A percentile compares a stretch with the other conserved stretches of the same genome.
phyloP scores from a whole-genome alignment of 2,888 invertebrate species.

The Autographa gamma region DNA sequence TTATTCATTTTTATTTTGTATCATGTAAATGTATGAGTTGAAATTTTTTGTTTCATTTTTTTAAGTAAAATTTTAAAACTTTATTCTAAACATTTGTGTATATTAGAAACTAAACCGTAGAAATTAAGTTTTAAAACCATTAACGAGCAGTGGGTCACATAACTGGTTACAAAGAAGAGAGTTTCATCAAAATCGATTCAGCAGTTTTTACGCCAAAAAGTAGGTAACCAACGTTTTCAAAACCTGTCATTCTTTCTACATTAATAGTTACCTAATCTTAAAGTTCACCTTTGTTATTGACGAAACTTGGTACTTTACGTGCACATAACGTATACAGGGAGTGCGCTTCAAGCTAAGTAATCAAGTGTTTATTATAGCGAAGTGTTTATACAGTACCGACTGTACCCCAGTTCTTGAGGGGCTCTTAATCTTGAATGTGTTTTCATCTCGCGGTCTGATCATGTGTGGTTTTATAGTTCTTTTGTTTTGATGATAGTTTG shows the following conservation, averaged over 20 bases:
- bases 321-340: background rate
- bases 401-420: background rate
- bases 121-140: too few relatives aligned
- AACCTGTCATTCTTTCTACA: background rate
- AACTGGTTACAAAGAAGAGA: too few relatives aligned
- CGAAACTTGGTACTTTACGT: background rate
- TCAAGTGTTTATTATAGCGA: conserved; percentile 1
- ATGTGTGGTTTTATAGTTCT: background rate
- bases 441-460: background rate
- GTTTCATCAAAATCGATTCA: too few relatives aligned
- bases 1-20: background rate
- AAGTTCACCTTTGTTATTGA: background rate
- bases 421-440: background rate
- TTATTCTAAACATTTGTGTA: too few relatives aligned
- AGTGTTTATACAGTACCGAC: background rate
- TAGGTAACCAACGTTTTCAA: too few relatives aligned
- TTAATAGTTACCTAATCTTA: background rate
- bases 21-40: background rate
- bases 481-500: background rate
- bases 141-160: too few relatives aligned
- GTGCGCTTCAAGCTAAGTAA: conserved; percentile 9
- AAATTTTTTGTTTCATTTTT: too few relatives aligned
- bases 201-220: too few relatives aligned
- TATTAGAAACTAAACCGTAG: too few relatives aligned
- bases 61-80: too few relatives aligned